Percentiles rank a stretch among this genome's conserved stretches.
Conservation (phyloP, 2,113 vertebrate genomes). For the Fukomys damarensis region DNA sequence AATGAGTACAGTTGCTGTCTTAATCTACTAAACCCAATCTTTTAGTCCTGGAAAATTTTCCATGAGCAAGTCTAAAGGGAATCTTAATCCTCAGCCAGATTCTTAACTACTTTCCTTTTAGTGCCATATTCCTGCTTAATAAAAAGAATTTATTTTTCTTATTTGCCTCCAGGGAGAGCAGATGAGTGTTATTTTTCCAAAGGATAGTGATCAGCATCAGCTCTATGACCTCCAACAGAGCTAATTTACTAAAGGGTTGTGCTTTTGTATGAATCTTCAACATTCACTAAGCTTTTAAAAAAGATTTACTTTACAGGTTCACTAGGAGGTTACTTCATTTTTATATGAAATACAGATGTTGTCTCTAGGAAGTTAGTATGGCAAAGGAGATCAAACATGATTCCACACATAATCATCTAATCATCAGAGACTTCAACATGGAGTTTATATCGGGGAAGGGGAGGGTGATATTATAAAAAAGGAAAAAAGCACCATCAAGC, state of each 20-base stretch:
- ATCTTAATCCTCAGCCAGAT: conserved; percentile 13
- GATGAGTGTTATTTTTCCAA: conserved; percentile 33
- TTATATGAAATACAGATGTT: background rate
- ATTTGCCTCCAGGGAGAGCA: background rate
- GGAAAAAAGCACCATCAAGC: background rate
- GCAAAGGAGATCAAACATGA: background rate
- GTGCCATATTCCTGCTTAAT: background rate
- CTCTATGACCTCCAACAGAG: background rate
- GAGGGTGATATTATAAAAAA: background rate
- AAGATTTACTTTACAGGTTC: background rate
- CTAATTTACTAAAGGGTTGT: background rate
- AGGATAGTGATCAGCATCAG: background rate
- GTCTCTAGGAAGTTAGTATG: background rate
- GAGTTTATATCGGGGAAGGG: background rate
- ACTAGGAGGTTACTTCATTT: background rate
- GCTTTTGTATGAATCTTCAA: conserved; percentile 29
- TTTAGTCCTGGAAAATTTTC: conserved; percentile 21
- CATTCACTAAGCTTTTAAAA: background rate
- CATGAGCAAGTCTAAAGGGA: background rate
- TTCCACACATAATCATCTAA: background rate
- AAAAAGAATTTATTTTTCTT: conserved; percentile 22
- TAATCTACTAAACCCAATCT: background rate
- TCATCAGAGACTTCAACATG: background rate
- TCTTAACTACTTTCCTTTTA: conserved; percentile 9
- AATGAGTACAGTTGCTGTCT: background rate